These are phyloP conservation scores for Limnephilus lunatus DNA, from an alignment of 2,888 invertebrate genomes.

Conservation along the genomic window DNA sequence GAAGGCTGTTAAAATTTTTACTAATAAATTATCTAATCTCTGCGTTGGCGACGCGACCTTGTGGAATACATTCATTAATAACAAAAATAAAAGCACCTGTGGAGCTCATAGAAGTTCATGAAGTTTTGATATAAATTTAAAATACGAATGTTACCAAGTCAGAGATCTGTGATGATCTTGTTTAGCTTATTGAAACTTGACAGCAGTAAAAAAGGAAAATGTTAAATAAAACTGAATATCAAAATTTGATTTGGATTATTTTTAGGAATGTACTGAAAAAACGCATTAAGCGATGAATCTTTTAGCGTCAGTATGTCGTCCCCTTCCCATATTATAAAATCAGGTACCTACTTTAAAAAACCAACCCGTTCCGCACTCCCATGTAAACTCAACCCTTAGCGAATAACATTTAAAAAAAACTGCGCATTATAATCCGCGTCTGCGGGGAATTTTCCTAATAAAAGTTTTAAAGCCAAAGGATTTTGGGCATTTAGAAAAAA, in stretches of 20 bases:
- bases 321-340: background rate
- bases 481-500: conserved; percentile 65
- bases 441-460: conserved; percentile 65
- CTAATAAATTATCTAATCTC: no score
- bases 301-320: conserved; percentile 37
- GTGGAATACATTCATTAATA: no score
- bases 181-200: background rate
- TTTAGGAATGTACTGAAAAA: background rate
- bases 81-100: no score
- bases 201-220: background rate
- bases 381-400: conserved; percentile 51
- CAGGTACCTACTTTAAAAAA: conserved; percentile 45
- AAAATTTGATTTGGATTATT: background rate
- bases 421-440: conserved; percentile 64
- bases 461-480: conserved; percentile 66
- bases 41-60: no score
- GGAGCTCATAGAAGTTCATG: no score
- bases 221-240: background rate
- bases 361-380: conserved; percentile 54
- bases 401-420: conserved; percentile 58
- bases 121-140: background rate
- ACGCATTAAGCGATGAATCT: background rate
- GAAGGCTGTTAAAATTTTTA: no score
- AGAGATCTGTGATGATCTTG: background rate
- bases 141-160: background rate